A percentile compares a stretch with the other conserved stretches of the same genome.
Conservation (phyloP, 2,113 vertebrate genomes). For the Baryphthengus martii region DNA sequence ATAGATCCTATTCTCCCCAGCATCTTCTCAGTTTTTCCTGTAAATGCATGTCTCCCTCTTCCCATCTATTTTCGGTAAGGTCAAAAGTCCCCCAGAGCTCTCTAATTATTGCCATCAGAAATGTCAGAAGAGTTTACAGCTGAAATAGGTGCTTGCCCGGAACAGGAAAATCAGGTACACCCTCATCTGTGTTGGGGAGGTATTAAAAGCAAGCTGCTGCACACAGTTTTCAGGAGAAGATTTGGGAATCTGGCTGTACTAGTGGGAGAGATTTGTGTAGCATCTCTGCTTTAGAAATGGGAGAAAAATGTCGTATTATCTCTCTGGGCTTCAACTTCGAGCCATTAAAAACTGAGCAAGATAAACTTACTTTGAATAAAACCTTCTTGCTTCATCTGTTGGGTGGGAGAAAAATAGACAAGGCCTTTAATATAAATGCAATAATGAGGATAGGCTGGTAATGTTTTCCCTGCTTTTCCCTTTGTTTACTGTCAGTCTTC, state of each 20-base stretch:
- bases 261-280: not conserved
- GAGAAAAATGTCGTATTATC: not conserved
- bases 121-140: conserved; percentile 5
- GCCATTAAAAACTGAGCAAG: not conserved
- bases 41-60: not conserved
- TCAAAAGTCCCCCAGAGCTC: conserved; percentile 11
- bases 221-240: not conserved
- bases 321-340: not conserved
- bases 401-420: not conserved
- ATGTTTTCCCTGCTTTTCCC: not conserved
- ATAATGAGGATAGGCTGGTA: not conserved
- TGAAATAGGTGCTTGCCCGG: not conserved
- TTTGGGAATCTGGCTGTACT: not conserved
- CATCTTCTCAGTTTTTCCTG: not conserved
- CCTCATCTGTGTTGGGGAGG: not conserved
- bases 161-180: not conserved
- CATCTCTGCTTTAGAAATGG: not conserved
- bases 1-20: not conserved
- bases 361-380: not conserved
- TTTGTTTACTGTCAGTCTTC: not conserved
- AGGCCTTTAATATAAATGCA: not conserved
- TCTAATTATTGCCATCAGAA: not conserved
- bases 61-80: conserved; percentile 44
- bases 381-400: not conserved
- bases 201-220: not conserved